A percentile compares a stretch with the other conserved stretches of the same genome.
Evolutionary conservation across 2,113 vertebrate species (phyloP).

Genomic region (Eclectus roratus): DNA sequence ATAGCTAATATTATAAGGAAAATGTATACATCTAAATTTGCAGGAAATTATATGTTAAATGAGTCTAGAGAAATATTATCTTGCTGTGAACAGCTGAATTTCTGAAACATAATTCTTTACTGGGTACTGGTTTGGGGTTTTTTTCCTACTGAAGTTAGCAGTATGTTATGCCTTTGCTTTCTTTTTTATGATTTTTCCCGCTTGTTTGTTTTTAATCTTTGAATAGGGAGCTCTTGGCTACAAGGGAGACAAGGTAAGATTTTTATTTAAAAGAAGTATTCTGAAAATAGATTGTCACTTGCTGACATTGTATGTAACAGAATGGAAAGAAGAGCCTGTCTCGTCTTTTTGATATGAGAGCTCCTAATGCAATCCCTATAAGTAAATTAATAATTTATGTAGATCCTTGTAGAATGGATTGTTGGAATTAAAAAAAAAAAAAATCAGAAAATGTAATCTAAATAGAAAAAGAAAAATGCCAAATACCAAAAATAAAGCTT

Average conservation of each 20-base stretch:
- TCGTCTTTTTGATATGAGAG: background rate
- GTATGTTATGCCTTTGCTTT: background rate
- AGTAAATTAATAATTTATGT: background rate
- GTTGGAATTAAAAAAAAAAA: background rate
- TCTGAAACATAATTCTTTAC: background rate
- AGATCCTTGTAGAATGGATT: background rate
- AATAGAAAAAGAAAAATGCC: background rate
- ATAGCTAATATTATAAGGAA: background rate
- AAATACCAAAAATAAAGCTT: background rate
- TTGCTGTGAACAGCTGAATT: background rate
- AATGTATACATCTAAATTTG: background rate
- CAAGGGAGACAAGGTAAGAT: constrained; percentile 85
- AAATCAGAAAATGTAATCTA: background rate
- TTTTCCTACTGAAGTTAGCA: background rate
- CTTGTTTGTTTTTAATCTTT: background rate
- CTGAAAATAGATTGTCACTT: background rate
- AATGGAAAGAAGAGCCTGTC: background rate
- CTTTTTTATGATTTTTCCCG: background rate
- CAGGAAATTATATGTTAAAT: background rate
- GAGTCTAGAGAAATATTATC: background rate
- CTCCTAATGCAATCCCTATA: background rate
- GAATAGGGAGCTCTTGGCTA: constrained; percentile 81
- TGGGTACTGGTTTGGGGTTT: background rate
- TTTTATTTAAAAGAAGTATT: background rate
- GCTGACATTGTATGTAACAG: background rate